Evolutionary conservation across 1,140 invertebrate species (phyloP), one percentile per base, ranked within the genome.

Genomic region (Papilio xuthus): DNA sequence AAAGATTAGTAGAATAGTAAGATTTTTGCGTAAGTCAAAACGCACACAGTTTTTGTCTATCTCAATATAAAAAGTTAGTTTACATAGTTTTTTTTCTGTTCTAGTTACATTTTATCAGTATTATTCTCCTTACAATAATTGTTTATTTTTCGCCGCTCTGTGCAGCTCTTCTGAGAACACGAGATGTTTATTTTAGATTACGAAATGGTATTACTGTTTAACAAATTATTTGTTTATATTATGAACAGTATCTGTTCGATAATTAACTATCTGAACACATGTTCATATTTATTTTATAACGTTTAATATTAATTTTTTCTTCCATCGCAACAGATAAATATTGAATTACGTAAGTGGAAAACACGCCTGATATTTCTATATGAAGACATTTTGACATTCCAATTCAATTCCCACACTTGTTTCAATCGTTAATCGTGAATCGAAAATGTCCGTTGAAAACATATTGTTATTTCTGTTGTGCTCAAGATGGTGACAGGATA

Each of bases 171-270:
- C 71, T 20, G 53, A 76, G 74, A 76, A 76, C 23, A 18, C 47
- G 53, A 76, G 74, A 76, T 76, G 37, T 76, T 76, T 76, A 63
- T 76, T 76, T 76, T 76, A 76, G 74, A 76, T 76, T 76, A 76
- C 53, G 23, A 76, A 44, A 63, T 63, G 74, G 72, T 76, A 60
- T 76, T 41, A 47, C 53, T 13, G n/a, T 60, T 76, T 76, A 60
- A 12, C 41, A 73, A 73, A 73, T 32, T 60, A 41, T 63, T 47
- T 60, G 20, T 60, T 76, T 60, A 53, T 41, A 13, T 15, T 23
- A 10, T 76, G n/a, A 63, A n/a, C 18, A 20, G 74, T 47, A 60
- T 76, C 41, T 44, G 13, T 26, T 28, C 23, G 71, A 44, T 47
- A 73, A 73, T 73, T 44, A 28, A 44, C 37, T 73, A 26, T 47